Evolutionary conservation across 2,113 vertebrate genomes (phyloP), one percentile per base, ranked within the genome.

Genomic region (Epinephelus lanceolatus): DNA sequence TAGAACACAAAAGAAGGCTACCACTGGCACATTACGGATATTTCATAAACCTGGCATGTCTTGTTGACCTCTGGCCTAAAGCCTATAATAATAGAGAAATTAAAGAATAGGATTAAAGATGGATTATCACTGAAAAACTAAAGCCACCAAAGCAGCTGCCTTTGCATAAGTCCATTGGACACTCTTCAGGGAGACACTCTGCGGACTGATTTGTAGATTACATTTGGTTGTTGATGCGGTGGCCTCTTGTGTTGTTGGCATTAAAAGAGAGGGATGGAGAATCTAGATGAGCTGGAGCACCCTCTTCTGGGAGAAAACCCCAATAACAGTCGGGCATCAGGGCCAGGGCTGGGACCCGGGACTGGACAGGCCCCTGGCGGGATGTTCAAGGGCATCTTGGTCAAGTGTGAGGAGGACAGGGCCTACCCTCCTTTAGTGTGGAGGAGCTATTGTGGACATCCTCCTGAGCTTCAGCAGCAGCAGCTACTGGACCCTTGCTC

Each of bases 401-500:
- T 95, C 5, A 94, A 92, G 76, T 94, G 93, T 40, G 95, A 96
- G 81, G 94, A 96, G 89, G 94, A 95, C 82, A 83, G 80, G 53
- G 91, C 91, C 37, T 93, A 94, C 71, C 94, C 94, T 66, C 92
- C 94, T 0, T 74, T 94, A 67, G 86, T 89, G 0, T 96, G 95
- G 96, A 94, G 91, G 72, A 75, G 84, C 71, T 95, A 95, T 52
- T 93, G 94, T 51, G 85, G 95, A 72, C 88, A 90, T 45, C 89
- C 92, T 19, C 80, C 91, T 37, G 93, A 95, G 65, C 66, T 91
- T 2, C 94, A 93, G 72, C 94, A 94, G 63, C 95, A 95, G 70
- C 95, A 96, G 78, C 76, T 95, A 11, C 89, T 96, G 88, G 94
- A 96, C 76, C 95, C 96, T 3, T 94, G 95, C 78, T 90, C 95